These are phyloP conservation scores for Narcine bancroftii DNA, from an alignment of 2,113 vertebrate species.

Conservation along the genomic window DNA sequence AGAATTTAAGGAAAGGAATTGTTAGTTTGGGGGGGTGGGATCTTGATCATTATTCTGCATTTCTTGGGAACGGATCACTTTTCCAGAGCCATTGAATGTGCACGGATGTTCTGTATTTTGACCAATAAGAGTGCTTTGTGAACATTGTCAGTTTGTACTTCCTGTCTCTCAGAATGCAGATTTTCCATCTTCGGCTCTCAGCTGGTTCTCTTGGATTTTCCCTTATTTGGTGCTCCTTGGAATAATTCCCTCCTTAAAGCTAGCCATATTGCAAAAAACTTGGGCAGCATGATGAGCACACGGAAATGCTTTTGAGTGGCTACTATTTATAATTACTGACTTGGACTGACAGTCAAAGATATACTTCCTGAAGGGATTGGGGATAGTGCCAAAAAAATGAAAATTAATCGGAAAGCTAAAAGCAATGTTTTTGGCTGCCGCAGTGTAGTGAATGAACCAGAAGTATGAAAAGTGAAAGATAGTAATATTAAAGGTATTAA, in stretches of 20 bases:
- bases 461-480: no score
- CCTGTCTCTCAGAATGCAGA: neutral
- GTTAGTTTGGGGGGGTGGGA: no score
- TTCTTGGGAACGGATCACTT: neutral
- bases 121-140: neutral
- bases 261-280: neutral
- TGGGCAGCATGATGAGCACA: neutral
- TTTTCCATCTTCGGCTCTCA: neutral
- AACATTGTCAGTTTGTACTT: neutral
- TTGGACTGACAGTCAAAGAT: neutral
- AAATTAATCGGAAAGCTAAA: neutral
- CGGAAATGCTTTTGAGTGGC: neutral
- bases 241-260: slow-evolving; percentile 5
- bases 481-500: no score
- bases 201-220: neutral
- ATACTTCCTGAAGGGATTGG: neutral
- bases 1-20: neutral
- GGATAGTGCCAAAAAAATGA: neutral
- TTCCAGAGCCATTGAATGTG: neutral
- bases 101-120: neutral
- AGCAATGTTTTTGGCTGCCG: no score
- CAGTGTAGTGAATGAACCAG: neutral
- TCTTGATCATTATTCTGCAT: neutral
- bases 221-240: slow-evolving; percentile 28
- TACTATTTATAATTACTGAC: slow-evolving; percentile 10